Conservation (phyloP, 2,113 vertebrate species). For the Podocnemis expansa region DNA sequence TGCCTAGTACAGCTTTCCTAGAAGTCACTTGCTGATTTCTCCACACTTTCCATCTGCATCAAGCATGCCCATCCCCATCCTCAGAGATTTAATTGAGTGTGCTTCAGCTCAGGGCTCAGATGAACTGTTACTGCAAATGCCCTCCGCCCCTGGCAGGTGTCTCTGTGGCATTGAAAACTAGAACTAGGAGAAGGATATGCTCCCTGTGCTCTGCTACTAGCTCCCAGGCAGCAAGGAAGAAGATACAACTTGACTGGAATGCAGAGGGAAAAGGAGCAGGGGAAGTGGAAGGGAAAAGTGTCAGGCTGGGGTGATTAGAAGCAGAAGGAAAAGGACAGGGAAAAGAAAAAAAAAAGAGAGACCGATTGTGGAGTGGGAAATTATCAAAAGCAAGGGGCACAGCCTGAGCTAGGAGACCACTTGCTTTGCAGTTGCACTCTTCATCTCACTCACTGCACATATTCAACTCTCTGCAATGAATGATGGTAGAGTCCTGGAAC, state of each 20-base stretch:
- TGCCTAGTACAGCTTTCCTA: not conserved
- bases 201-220: not conserved
- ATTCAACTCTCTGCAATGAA: not conserved
- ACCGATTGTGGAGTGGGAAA: not conserved
- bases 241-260: too few species aligned
- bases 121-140: not conserved
- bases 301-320: not conserved
- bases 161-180: not conserved
- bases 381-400: not conserved
- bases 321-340: not conserved
- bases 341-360: too few species aligned
- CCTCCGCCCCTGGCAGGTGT: not conserved
- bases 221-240: not conserved
- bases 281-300: not conserved
- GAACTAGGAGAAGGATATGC: not conserved
- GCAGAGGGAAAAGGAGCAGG: not conserved
- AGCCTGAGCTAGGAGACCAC: not conserved
- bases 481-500: not conserved
- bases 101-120: not conserved
- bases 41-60: not conserved
- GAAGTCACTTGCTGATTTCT: not conserved
- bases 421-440: not conserved
- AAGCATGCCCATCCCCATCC: too few species aligned
- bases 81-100: not conserved
- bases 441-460: not conserved